Evolutionary conservation across 2,888 invertebrate genomes (phyloP).

Genomic region (Oegoconia quadripuncta): DNA sequence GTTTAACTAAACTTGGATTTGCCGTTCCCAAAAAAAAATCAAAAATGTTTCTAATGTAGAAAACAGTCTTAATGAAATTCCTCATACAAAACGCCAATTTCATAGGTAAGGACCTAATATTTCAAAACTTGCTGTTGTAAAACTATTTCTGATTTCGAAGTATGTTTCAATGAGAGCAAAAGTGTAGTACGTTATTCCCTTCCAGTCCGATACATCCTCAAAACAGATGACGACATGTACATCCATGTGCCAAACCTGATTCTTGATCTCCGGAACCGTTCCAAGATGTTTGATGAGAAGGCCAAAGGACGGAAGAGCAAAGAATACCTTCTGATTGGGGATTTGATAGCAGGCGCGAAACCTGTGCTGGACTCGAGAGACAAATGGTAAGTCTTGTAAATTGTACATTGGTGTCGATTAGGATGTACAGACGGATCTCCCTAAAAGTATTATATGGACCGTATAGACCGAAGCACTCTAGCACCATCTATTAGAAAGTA

Average conservation of each 20-base stretch:
- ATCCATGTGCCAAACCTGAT: constrained; percentile 86
- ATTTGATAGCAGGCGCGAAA: constrained; percentile 87
- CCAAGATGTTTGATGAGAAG: constrained; percentile 36
- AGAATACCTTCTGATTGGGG: constrained; percentile 83
- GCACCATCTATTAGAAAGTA: not conserved
- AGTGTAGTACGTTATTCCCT: too few species aligned
- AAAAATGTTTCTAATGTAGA: too few species aligned
- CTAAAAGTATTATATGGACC: too few species aligned
- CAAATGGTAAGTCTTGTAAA: constrained; percentile 82
- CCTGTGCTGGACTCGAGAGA: constrained; percentile 86
- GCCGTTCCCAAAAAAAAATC: too few species aligned
- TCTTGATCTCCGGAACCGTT: constrained; percentile 57
- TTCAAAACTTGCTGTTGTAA: too few species aligned
- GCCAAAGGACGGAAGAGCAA: constrained; percentile 29
- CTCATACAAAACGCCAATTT: too few species aligned
- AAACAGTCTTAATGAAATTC: too few species aligned
- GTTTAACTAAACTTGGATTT: too few species aligned
- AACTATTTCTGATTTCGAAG: too few species aligned
- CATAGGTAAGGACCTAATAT: too few species aligned
- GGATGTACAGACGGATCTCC: too few species aligned
- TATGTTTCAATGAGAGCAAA: too few species aligned
- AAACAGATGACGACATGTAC: constrained; percentile 93
- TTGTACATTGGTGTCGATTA: not conserved
- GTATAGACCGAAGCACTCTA: not conserved
- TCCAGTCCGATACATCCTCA: constrained; percentile 84